Evolutionary conservation across 2,888 invertebrate genomes (phyloP), one percentile per base, ranked within the genome.

Genomic region (Cerastoderma edule): DNA sequence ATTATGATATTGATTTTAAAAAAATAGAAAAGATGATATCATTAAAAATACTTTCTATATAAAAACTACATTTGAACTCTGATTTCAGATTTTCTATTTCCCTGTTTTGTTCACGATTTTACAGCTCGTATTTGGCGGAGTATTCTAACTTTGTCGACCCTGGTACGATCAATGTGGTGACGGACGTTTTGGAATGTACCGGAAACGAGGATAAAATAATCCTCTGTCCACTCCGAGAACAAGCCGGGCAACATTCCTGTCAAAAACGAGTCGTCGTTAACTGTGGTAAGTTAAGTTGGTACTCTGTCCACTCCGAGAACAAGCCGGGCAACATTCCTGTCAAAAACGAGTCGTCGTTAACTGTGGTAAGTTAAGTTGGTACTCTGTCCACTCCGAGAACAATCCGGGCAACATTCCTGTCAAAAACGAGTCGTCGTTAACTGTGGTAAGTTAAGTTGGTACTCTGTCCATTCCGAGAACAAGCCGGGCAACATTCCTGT

Each of bases 121-220:
- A 33, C 57, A 57, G 57, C 28, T 30, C 57, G 1, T 33, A 57
- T 24, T 8, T 57, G 10, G 33, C 57, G 22, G 27, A 57, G n/a
- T 57, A 57, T 28, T 27, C 33, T 16, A 30, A 30, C 33, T 57
- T 57, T n/a, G 57, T 57, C n/a, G 32, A 57, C 16, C 5, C 57
- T 32, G 57, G 16, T 6, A 10, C 32, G 6, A 19, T 57, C 3
- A 57, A 57, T 22, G 57, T 57, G 1, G 33, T 57, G 6, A 57
- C 57, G 19, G 57, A 57, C 28, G 16, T 3, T 16, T 16, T 57
- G 19, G 57, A 57, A 32, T 57, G 57, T 32, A 57, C 57, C 16
- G 57, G 57, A 32, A 57, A 57, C 33, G 57, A 57, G 24, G n/a
- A 32, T 3, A 32, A 33, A 32, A 57, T 57, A 13, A 57, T 57